phyloP scores from a whole-genome alignment of 2,113 vertebrate species.

The Gymnarchus niloticus region DNA sequence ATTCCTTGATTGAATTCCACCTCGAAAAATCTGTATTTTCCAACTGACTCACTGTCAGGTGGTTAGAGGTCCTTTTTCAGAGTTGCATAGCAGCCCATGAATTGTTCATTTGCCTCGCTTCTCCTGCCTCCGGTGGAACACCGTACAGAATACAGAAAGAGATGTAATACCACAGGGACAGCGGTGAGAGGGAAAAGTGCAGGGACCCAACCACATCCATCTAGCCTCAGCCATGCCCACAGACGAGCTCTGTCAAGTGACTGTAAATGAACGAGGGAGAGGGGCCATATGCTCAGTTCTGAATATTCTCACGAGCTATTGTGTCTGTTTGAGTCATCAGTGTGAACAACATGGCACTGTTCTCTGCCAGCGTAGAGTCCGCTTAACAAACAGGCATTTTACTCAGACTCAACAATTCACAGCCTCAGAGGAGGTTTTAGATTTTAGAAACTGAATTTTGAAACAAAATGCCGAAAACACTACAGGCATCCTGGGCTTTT shows the following conservation, averaged over 20 bases:
- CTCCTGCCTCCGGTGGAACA: neutral
- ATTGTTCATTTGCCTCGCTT: neutral
- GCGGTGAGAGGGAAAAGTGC: neutral
- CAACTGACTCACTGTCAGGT: neutral
- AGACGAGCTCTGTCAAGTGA: conserved; percentile 3
- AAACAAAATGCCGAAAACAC: too few relatives aligned
- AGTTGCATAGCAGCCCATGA: neutral
- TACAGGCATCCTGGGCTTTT: neutral
- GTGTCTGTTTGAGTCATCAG: neutral
- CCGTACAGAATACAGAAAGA: neutral
- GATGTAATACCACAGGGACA: conserved; percentile 1
- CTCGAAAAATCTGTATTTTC: neutral
- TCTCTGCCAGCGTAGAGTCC: neutral
- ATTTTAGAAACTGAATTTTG: too few relatives aligned
- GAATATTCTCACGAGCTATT: neutral
- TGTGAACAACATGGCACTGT: too few relatives aligned
- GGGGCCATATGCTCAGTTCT: neutral
- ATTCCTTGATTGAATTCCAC: neutral
- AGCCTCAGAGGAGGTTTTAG: too few relatives aligned
- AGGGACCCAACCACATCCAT: neutral
- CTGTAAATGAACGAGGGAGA: neutral
- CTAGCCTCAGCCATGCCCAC: neutral
- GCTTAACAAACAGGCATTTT: neutral
- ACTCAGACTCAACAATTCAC: neutral
- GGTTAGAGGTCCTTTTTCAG: neutral